phyloP scores from a whole-genome alignment of 2,888 invertebrate genomes.

The Leptura quadrifasciata region DNA sequence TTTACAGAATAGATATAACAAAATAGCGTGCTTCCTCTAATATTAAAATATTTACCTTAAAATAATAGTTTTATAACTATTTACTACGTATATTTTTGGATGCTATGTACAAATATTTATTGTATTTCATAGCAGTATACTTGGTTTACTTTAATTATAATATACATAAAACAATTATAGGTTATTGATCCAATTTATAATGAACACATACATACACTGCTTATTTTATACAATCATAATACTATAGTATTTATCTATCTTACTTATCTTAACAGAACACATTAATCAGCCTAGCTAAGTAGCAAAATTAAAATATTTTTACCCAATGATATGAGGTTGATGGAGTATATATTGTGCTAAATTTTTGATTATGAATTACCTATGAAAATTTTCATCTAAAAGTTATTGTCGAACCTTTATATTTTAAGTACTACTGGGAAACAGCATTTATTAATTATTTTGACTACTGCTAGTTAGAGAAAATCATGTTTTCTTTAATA shows the following conservation, averaged over 20 bases:
- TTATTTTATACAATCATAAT: slow-evolving; percentile 13
- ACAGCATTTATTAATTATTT: background rate
- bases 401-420: background rate
- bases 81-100: slow-evolving; percentile 25
- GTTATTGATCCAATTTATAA: slow-evolving; percentile 1
- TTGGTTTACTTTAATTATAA: slow-evolving; percentile 26
- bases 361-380: background rate
- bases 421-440: background rate
- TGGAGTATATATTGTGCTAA: background rate
- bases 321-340: background rate
- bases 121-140: slow-evolving; percentile 60
- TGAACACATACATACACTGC: slow-evolving; percentile 34
- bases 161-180: slow-evolving; percentile 22
- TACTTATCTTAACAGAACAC: slow-evolving; percentile 30
- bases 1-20: slow-evolving; percentile 54
- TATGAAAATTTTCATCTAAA: background rate
- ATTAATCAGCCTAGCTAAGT: slow-evolving; percentile 30
- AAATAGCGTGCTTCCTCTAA: slow-evolving; percentile 50
- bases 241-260: background rate
- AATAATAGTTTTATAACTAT: slow-evolving; percentile 28
- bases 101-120: slow-evolving; percentile 58
- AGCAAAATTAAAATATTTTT: slow-evolving; percentile 37
- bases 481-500: no score
- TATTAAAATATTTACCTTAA: slow-evolving; percentile 36
- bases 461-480: background rate